Evolutionary conservation across 2,888 invertebrate species (phyloP), one percentile per base, ranked within the genome.

Genomic region (Elysia crispata): DNA sequence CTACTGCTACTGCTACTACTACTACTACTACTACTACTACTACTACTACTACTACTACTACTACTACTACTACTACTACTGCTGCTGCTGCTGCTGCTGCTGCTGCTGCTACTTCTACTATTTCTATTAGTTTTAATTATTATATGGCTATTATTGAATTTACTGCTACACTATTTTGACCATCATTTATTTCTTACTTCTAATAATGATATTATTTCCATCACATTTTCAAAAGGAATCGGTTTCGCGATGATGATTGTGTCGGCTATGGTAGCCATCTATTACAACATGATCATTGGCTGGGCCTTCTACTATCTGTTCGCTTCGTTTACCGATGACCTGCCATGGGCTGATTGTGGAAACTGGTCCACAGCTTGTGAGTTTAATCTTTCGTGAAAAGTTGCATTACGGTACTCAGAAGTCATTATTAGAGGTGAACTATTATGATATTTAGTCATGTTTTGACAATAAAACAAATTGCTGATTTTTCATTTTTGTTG

Each of bases 201-300:
- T 64, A 11, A 8, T 28, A 25, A 28, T 28, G 13, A 28, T 15
- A 30, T 25, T 13, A 54, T 1, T 5, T 30, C 28, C 31, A 15
- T 64, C 18, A 25, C 1, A n/a, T n/a, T 11, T 23, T 60, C 72
- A 77, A 0, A 76, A 87, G 88, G 88, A 50, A 84, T 89, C 62
- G 89, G 89, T 11, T 84, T 86, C 57, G 87, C 87, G n/a, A 88
- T 87, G 86, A 84, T 87, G n/a, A 82, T 86, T 1, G 86, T 88
- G 28, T 88, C 87, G 3, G 84, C 85, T 11, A 82, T 89, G 76
- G 86, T 89, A 73, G 81, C 83, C 54, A 86, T 89, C 77, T 89
- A 89, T 80, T 89, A 89, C 84, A 89, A 89, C 82, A 87, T 89
- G 83, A 88, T 89, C 67, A 87, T 89, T 33, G 86, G 86, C 23